phyloP scores from a whole-genome alignment of 2,113 vertebrate genomes.

The Coptodon rendalli region DNA sequence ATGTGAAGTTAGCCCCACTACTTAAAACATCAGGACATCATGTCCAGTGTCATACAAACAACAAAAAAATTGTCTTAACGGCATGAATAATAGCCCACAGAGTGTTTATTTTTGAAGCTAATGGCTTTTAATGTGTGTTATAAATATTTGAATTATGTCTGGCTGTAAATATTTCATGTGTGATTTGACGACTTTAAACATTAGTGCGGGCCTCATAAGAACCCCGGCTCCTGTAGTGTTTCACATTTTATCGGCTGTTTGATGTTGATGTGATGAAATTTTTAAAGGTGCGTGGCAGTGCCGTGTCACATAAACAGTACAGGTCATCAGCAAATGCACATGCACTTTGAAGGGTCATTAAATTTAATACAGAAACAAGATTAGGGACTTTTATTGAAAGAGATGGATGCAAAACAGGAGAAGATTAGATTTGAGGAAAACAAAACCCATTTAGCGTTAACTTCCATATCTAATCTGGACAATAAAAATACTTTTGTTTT shows the following conservation, averaged over 20 bases:
- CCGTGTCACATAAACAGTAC: conserved; percentile 53
- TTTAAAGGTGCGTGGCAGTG: conserved; percentile 55
- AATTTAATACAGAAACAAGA: conserved; percentile 18
- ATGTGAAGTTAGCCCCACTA: conserved; percentile 60
- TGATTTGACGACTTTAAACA: conserved; percentile 64
- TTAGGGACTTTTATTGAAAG: not conserved
- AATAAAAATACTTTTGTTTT: not conserved
- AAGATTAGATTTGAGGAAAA: not conserved
- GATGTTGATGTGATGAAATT: conserved; percentile 75
- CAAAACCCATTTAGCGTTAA: not conserved
- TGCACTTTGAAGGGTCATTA: conserved; percentile 11
- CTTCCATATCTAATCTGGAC: not conserved
- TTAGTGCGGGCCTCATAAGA: conserved; percentile 60
- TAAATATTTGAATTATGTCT: conserved; percentile 77
- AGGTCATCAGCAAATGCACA: conserved; percentile 43
- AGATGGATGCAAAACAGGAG: not conserved
- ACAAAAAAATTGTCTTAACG: conserved; percentile 35
- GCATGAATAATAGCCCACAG: conserved; percentile 29
- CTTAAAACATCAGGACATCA: conserved; percentile 67
- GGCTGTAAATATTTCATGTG: conserved; percentile 71
- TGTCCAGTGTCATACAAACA: conserved; percentile 62
- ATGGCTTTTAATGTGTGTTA: conserved; percentile 79
- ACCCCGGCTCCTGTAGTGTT: conserved; percentile 15
- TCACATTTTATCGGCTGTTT: conserved; percentile 68
- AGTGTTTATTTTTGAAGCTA: conserved; percentile 69